Evolutionary conservation across 2,797 vertebrate genomes (phyloP).

Genomic region (Sebastes trivittatus): DNA sequence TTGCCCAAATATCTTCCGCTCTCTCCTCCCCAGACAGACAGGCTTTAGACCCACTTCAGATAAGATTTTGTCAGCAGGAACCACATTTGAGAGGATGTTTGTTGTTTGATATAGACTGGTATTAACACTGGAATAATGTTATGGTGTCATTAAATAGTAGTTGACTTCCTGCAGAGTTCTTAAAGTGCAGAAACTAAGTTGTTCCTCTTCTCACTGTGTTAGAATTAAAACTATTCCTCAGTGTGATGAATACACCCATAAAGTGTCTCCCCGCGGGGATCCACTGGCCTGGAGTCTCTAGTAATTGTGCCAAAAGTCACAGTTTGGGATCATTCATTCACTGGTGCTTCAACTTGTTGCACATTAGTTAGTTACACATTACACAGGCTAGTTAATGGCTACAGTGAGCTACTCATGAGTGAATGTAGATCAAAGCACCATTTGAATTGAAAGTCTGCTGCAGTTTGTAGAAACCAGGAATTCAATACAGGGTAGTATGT

Average conservation of each 20-base stretch:
- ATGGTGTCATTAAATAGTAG: slow-evolving; percentile 17
- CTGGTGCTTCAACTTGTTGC: slow-evolving; percentile 13
- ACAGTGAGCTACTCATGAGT: not conserved
- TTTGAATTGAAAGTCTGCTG: not conserved
- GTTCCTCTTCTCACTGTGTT: not conserved
- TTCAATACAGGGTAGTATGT: too few species aligned
- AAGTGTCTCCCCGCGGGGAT: not conserved
- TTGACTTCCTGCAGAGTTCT: not conserved
- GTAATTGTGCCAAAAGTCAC: not conserved
- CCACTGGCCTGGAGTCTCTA: not conserved
- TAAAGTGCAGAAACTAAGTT: not conserved
- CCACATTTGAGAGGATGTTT: slow-evolving; percentile 68
- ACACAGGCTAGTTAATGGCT: slow-evolving; percentile 41
- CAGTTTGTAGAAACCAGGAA: not conserved
- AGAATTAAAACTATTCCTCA: not conserved
- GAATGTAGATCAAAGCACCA: slow-evolving; percentile 14
- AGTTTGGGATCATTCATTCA: slow-evolving; percentile 36
- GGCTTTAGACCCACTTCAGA: slow-evolving; percentile 48
- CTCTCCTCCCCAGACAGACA: slow-evolving; percentile 30
- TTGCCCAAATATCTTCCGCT: slow-evolving; percentile 48
- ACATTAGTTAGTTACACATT: slow-evolving; percentile 65
- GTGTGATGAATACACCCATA: not conserved
- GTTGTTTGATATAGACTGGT: slow-evolving; percentile 43
- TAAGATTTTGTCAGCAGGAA: slow-evolving; percentile 75
- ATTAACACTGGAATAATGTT: slow-evolving; percentile 29